Conservation (phyloP, 2,888 invertebrate genomes). For the Barypeithes pellucidus region DNA sequence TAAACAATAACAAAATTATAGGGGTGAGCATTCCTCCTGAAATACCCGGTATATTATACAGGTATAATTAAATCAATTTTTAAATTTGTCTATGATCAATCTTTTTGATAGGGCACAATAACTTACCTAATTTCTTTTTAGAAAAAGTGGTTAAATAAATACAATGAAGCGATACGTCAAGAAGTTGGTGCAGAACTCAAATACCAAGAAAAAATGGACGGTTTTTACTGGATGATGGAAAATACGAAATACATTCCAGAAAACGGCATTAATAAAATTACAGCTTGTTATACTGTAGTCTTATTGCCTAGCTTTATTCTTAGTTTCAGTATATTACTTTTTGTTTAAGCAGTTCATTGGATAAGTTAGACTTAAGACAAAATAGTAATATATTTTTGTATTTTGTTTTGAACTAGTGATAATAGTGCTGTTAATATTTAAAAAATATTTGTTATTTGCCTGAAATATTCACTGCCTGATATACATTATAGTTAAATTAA, state of each 20-base stretch:
- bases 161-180: conserved; percentile 82
- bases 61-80: too few species aligned
- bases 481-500: too few species aligned
- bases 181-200: conserved; percentile 84
- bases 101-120: too few species aligned
- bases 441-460: neutral
- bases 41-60: too few species aligned
- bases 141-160: conserved; percentile 86
- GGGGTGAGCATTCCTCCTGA: too few species aligned
- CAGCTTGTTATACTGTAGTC: conserved; percentile 1
- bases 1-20: too few species aligned
- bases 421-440: neutral
- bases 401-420: conserved; percentile 11
- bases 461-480: neutral
- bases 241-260: conserved; percentile 83
- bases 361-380: neutral
- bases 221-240: conserved; percentile 89
- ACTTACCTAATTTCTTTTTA: too few species aligned
- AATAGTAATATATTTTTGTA: conserved; percentile 19
- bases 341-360: conserved; percentile 4
- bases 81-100: too few species aligned
- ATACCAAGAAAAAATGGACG: conserved; percentile 79
- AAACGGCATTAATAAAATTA: conserved; percentile 61
- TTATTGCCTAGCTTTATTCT: conserved; percentile 6
- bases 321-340: conserved; percentile 1